Evolutionary conservation across 2,888 invertebrate species (phyloP), one percentile per base, ranked within the genome.

Genomic region (Drosophila maculinotata): DNA sequence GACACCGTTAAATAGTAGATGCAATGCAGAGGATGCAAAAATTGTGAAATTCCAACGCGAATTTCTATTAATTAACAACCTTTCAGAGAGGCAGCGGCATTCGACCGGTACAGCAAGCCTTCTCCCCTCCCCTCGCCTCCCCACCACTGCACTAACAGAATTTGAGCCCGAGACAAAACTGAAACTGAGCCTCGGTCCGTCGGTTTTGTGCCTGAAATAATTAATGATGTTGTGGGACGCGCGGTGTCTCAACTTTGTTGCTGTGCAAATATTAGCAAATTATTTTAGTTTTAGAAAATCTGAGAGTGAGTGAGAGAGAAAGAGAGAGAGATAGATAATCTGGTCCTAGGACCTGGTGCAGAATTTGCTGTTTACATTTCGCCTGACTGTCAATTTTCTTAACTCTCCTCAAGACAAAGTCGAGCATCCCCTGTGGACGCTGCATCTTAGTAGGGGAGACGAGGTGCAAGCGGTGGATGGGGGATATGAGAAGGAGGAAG

Each of bases 181-280:
- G 36, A 71, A 54, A 51, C 52, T 59, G 59, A 71, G 44, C 53
- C 68, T 65, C 52, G 52, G 49, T n/a, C n/a, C n/a, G 42, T 41
- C 23, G 48, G 39, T 47, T 60, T 76, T 84, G 69, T 59, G 71
- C 54, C 79, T 53, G 54, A 60, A 69, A 78, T 88, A 86, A 87
- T 88, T 87, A 87, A 87, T 87, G 87, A 85, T 79, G 79, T 70
- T n/a, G n/a, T n/a, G n/a, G n/a, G 69, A 67, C 63, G 53, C 59
- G 62, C 64, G 59, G 63, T 54, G 41, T 56, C 66, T 66, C 73
- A 73, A 69, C 80, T 76, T 79, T 70, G 67, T 65, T 41, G 85
- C 69, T 80, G 80, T 79, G 89, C 83, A 89, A 87, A 89, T 87
- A 89, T 87, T 87, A 76, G 83, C 88, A 80, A 88, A 89, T 89